phyloP scores from a whole-genome alignment of 1,140 invertebrate genomes.

The Drosophila mauritiana region DNA sequence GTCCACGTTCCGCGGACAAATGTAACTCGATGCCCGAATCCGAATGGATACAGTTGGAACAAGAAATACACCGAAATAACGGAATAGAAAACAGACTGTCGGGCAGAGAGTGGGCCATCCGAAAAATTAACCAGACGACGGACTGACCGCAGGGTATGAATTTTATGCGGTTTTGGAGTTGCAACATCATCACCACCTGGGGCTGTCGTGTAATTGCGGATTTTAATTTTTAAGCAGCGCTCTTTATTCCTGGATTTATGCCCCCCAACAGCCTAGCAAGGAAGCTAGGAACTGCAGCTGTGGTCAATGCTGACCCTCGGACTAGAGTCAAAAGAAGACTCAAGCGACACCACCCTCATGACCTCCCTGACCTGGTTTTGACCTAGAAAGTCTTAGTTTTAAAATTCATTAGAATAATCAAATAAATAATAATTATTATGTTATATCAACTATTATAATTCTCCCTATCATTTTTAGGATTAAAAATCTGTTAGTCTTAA shows the following conservation, averaged over 20 bases:
- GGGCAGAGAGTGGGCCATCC: neutral
- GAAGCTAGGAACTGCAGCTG: no score
- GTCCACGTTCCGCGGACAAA: neutral
- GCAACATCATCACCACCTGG: constrained; percentile 13
- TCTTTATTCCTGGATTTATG: constrained; percentile 71
- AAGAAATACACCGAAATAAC: constrained; percentile 5
- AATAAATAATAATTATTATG: no score
- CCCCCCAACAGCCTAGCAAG: no score
- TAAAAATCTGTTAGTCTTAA: no score
- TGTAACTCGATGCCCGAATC: neutral
- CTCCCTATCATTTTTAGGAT: no score
- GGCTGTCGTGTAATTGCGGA: constrained; percentile 56
- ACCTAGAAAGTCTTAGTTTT: no score
- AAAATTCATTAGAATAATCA: no score
- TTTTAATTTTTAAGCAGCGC: constrained; percentile 74
- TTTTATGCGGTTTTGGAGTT: constrained; percentile 1
- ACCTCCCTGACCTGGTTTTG: no score
- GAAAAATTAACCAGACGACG: constrained; percentile 11
- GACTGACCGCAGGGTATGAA: constrained; percentile 17
- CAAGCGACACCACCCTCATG: no score
- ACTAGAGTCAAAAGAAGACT: no score
- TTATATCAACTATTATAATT: no score
- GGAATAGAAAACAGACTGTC: neutral
- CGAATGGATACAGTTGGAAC: neutral
- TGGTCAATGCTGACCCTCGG: no score